These are phyloP conservation scores for Herpetotheres cachinnans DNA, from an alignment of 2,113 vertebrate genomes.

Conservation along the genomic window DNA sequence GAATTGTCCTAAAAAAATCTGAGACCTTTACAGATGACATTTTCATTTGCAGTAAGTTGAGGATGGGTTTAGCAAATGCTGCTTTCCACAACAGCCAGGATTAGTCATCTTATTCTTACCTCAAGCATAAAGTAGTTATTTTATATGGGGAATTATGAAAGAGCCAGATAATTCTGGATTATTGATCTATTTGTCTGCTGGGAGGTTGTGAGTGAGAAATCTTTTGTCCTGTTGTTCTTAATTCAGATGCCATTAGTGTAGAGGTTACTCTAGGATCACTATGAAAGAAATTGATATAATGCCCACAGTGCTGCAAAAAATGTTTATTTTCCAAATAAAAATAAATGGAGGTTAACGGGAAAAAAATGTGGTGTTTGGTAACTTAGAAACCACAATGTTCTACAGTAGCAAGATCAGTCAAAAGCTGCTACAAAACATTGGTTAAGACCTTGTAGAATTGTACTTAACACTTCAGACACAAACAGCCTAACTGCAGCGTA, in stretches of 20 bases:
- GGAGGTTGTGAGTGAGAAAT: conserved; percentile 27
- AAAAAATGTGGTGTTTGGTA: neutral
- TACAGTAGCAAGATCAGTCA: conserved; percentile 5
- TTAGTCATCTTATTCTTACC: conserved; percentile 27
- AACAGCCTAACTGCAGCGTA: neutral
- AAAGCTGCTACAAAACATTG: neutral
- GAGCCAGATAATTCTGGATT: conserved; percentile 35
- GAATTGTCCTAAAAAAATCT: conserved; percentile 52
- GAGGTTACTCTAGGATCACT: neutral
- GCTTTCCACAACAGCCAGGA: conserved; percentile 6
- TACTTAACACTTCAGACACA: neutral
- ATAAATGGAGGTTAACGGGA: neutral
- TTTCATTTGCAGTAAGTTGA: conserved; percentile 36
- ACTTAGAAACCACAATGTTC: conserved; percentile 6
- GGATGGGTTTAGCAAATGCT: conserved; percentile 38
- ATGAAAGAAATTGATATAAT: neutral
- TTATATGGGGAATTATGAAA: conserved; percentile 23
- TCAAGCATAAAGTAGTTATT: conserved; percentile 19
- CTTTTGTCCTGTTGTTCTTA: conserved; percentile 22
- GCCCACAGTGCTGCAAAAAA: neutral
- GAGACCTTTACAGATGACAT: conserved; percentile 60
- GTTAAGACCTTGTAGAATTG: conserved; percentile 1
- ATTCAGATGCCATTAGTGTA: conserved; percentile 26
- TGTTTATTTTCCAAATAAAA: conserved; percentile 16
- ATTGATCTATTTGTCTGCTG: conserved; percentile 25